Conservation (phyloP, 1,140 invertebrate genomes). For the Potamilus streckersoni region DNA sequence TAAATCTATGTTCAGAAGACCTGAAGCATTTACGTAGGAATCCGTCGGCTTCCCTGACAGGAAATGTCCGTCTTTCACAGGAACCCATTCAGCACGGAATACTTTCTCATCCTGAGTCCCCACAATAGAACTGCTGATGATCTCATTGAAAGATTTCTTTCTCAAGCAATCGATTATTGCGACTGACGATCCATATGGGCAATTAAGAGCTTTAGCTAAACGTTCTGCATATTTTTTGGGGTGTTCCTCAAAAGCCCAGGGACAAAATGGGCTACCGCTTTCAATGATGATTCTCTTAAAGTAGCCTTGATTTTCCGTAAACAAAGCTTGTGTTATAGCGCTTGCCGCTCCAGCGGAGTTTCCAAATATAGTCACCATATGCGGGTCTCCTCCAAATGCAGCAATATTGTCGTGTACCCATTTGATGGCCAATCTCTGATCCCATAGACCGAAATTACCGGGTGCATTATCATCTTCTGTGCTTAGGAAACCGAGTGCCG, state of each 20-base stretch:
- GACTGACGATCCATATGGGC: conserved; percentile 1
- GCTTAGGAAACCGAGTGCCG: conserved; percentile 40
- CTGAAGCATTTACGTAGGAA: conserved; percentile 14
- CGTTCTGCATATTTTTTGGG: conserved; percentile 14
- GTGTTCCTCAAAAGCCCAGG: conserved; percentile 14
- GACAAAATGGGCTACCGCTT: conserved; percentile 19
- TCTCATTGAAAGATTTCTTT: not conserved
- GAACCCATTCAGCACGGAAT: conserved; percentile 15
- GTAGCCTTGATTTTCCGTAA: conserved; percentile 82
- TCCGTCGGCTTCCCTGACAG: not conserved
- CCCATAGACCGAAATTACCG: conserved; percentile 71
- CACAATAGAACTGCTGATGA: conserved; percentile 1
- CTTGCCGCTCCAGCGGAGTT: conserved; percentile 52
- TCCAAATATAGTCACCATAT: conserved; percentile 56
- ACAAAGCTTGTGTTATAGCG: conserved; percentile 84
- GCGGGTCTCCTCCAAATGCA: conserved; percentile 54
- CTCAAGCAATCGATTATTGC: conserved; percentile 16
- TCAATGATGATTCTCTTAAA: conserved; percentile 81
- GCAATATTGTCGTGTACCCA: conserved; percentile 71
- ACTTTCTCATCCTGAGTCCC: conserved; percentile 6
- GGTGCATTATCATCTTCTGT: conserved; percentile 20
- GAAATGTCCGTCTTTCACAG: conserved; percentile 10
- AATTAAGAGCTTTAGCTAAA: conserved; percentile 9
- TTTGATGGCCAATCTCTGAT: conserved; percentile 73
- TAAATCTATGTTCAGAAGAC: not conserved